Percentiles rank a stretch among this genome's conserved stretches.
phyloP scores from a whole-genome alignment of 2,888 invertebrate genomes.

The Euproctis similis region DNA sequence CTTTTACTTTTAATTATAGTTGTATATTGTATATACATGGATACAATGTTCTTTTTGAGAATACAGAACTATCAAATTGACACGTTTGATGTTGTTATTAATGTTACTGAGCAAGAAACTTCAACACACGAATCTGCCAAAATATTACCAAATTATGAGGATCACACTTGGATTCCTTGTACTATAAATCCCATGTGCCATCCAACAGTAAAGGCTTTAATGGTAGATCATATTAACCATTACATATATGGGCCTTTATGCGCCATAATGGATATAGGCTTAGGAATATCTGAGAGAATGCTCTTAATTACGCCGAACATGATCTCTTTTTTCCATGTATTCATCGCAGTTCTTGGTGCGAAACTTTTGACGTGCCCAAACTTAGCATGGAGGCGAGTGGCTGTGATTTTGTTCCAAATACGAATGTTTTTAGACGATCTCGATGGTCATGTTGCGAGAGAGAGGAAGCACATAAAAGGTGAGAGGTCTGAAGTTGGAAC shows the following conservation, averaged over 20 bases:
- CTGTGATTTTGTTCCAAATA: slow-evolving; percentile 85
- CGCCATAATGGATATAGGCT: slow-evolving; percentile 80
- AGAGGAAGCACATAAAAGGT: slow-evolving; percentile 82
- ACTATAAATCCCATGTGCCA: slow-evolving; percentile 84
- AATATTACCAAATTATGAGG: slow-evolving; percentile 54
- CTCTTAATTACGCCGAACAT: slow-evolving; percentile 85
- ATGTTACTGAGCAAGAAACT: slow-evolving; percentile 29
- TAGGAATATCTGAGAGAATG: slow-evolving; percentile 77
- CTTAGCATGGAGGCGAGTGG: slow-evolving; percentile 81
- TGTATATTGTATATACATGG: slow-evolving; percentile 83
- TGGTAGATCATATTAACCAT: slow-evolving; percentile 89
- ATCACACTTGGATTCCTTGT: slow-evolving; percentile 79
- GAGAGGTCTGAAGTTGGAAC: slow-evolving; percentile 88
- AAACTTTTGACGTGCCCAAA: slow-evolving; percentile 84
- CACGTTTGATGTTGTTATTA: slow-evolving; percentile 37
- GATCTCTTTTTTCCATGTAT: slow-evolving; percentile 87
- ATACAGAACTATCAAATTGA: slow-evolving; percentile 81
- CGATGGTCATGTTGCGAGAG: slow-evolving; percentile 90
- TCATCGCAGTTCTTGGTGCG: slow-evolving; percentile 83
- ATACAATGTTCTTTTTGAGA: slow-evolving; percentile 81
- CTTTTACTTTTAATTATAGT: slow-evolving; percentile 73
- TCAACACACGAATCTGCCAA: slow-evolving; percentile 34
- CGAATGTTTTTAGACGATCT: slow-evolving; percentile 89
- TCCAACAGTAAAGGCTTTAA: slow-evolving; percentile 87
- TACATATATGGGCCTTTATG: slow-evolving; percentile 88